Evolutionary conservation across 2,888 invertebrate genomes (phyloP).

Genomic region (Odontocerum albicorne): DNA sequence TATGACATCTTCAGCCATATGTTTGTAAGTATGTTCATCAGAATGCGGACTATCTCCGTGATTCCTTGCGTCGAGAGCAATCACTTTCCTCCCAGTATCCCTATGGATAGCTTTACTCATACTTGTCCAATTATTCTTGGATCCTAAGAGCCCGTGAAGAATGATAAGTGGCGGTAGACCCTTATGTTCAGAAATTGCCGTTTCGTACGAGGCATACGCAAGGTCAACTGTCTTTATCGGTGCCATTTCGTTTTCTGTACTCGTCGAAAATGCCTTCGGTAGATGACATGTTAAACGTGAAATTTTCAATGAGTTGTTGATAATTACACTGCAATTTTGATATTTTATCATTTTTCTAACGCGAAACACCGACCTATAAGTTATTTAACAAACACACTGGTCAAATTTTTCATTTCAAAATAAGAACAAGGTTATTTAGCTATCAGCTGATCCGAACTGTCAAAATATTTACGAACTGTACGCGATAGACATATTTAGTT

Average conservation of each 20-base stretch:
- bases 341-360: constrained; percentile 25
- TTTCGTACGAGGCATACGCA: constrained; percentile 69
- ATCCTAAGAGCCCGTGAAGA: constrained; percentile 84
- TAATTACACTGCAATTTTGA: constrained; percentile 17
- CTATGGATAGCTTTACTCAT: constrained; percentile 71
- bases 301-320: constrained; percentile 13
- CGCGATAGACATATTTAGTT: no score
- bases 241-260: constrained; percentile 17
- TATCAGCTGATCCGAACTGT: constrained; percentile 22
- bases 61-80: constrained; percentile 87
- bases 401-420: constrained; percentile 20
- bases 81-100: constrained; percentile 67
- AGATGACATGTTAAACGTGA: constrained; percentile 5
- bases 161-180: constrained; percentile 70
- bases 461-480: constrained; percentile 1
- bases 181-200: constrained; percentile 44
- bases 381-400: constrained; percentile 7
- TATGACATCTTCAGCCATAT: constrained; percentile 74
- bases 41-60: constrained; percentile 93
- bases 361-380: not conserved
- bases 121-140: constrained; percentile 84
- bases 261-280: constrained; percentile 12
- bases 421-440: constrained; percentile 23
- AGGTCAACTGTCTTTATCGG: constrained; percentile 59
- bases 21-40: constrained; percentile 68